Percentiles rank a stretch among this genome's conserved stretches.
These are phyloP conservation scores for Dioctria linearis DNA, from an alignment of 2,888 invertebrate genomes.

Conservation along the genomic window DNA sequence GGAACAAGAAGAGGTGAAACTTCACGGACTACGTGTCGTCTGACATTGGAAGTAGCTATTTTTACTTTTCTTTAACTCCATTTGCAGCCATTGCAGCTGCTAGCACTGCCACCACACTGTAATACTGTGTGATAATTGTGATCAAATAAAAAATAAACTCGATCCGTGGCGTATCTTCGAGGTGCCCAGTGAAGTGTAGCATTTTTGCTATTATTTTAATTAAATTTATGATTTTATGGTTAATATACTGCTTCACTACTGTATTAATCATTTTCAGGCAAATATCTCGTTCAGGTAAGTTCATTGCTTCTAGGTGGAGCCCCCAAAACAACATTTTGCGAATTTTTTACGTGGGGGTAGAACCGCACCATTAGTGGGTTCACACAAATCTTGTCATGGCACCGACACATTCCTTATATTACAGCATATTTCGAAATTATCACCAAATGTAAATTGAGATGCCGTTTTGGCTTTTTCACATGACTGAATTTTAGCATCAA, in stretches of 20 bases:
- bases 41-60: constrained; percentile 39
- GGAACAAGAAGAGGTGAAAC: constrained; percentile 43
- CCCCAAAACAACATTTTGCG: no score
- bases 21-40: constrained; percentile 32
- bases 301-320: no score
- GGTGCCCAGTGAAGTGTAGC: no score
- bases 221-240: no score
- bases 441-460: constrained; percentile 40
- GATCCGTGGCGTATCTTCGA: no score
- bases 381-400: constrained; percentile 37
- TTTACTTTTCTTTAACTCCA: constrained; percentile 41
- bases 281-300: no score
- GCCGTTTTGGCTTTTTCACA: constrained; percentile 44
- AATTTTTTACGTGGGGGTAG: constrained; percentile 2
- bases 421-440: constrained; percentile 34
- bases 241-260: no score
- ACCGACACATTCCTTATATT: constrained; percentile 16
- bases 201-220: no score
- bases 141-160: no score
- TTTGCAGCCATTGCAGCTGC: constrained; percentile 13
- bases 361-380: constrained; percentile 26
- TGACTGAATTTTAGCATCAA: constrained; percentile 28
- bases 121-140: no score
- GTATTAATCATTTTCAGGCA: no score
- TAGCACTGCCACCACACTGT: no score